Conservation (phyloP, 2,888 invertebrate species). For the Sialis fuliginosa region DNA sequence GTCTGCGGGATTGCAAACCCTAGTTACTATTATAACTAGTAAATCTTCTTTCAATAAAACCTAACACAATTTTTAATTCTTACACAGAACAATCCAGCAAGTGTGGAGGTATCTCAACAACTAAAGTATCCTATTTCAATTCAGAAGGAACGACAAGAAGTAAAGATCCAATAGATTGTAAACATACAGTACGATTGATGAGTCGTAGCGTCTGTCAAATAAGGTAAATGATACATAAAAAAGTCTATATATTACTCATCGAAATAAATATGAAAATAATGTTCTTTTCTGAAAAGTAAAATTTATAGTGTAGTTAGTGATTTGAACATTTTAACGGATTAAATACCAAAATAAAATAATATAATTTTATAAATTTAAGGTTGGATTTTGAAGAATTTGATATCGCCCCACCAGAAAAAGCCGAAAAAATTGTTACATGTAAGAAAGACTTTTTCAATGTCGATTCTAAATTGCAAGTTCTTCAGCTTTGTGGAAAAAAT, state of each 20-base stretch:
- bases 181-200: slow-evolving; percentile 2
- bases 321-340: slow-evolving; percentile 1
- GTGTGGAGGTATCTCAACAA: slow-evolving; percentile 15
- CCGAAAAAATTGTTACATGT: slow-evolving; percentile 21
- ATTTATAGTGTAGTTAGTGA: neutral
- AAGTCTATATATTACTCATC: neutral
- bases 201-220: neutral
- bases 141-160: slow-evolving; percentile 26
- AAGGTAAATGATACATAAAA: neutral
- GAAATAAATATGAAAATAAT: neutral
- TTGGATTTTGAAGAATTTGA: slow-evolving; percentile 38
- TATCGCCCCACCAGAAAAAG: slow-evolving; percentile 27
- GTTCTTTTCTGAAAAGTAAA: neutral
- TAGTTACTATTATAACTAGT: too few relatives aligned
- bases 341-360: neutral
- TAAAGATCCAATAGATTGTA: slow-evolving; percentile 32
- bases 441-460: slow-evolving; percentile 33
- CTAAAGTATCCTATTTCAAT: slow-evolving; percentile 20
- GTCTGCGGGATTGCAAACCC: too few relatives aligned
- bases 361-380: slow-evolving; percentile 12
- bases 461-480: slow-evolving; percentile 32
- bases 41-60: too few relatives aligned
- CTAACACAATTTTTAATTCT: neutral
- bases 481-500: slow-evolving; percentile 41
- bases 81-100: slow-evolving; percentile 11